phyloP scores from a whole-genome alignment of 2,888 invertebrate species.

The Cacoxenus indagator region DNA sequence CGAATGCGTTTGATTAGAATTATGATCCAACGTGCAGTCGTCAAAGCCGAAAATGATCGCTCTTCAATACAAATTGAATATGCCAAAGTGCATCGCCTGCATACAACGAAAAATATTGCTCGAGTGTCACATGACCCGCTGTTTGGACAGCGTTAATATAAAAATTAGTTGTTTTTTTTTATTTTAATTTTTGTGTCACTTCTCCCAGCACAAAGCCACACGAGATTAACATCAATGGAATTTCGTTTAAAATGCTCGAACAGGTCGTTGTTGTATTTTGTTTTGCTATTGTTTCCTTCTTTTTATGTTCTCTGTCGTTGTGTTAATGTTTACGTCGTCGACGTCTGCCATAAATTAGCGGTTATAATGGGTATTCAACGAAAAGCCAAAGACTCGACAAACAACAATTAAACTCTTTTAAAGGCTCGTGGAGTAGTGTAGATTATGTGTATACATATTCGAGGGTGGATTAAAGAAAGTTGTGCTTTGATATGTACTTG shows the following conservation, averaged over 20 bases:
- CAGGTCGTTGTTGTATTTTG: conserved; percentile 56
- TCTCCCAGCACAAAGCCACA: conserved; percentile 48
- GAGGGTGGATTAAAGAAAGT: neutral
- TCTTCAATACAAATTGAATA: too few species aligned
- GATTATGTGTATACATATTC: too few species aligned
- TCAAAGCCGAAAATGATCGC: too few species aligned
- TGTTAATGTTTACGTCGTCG: conserved; percentile 66
- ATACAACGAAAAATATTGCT: too few species aligned
- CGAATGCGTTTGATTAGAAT: too few species aligned
- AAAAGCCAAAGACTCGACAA: neutral
- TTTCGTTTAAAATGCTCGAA: conserved; percentile 63
- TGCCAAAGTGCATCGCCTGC: too few species aligned
- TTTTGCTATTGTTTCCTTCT: too few species aligned
- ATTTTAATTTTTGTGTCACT: conserved; percentile 50
- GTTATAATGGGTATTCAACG: conserved; percentile 34
- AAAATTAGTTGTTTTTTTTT: conserved; percentile 47
- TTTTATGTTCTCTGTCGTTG: conserved; percentile 33
- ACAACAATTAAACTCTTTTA: neutral
- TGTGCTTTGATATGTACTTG: too few species aligned
- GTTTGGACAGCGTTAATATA: neutral
- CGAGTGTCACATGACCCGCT: too few species aligned
- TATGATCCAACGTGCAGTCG: too few species aligned
- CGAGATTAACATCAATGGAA: conserved; percentile 65
- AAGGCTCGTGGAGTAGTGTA: neutral
- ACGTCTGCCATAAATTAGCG: conserved; percentile 69